Percentiles rank a stretch among this genome's conserved stretches.
Evolutionary conservation across 1,140 invertebrate species (phyloP).

Genomic region (Lordiphosa collinella): DNA sequence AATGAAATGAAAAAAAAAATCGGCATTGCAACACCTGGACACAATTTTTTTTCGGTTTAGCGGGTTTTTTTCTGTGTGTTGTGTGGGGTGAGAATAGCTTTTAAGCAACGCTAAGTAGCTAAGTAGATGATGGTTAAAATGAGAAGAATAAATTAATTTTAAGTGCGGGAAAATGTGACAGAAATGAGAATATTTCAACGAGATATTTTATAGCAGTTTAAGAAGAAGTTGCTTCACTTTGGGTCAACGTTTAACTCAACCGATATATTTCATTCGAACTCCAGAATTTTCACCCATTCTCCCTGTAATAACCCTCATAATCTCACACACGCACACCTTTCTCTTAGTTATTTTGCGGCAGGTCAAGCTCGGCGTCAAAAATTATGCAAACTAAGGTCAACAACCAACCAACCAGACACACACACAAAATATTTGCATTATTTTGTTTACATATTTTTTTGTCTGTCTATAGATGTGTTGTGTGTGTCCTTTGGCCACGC

Average conservation of each 20-base stretch:
- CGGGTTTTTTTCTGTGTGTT: conserved; percentile 1
- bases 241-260: too few species aligned
- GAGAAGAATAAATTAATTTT: conserved; percentile 11
- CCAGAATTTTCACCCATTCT: too few species aligned
- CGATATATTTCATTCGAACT: too few species aligned
- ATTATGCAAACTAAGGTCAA: conserved; percentile 77
- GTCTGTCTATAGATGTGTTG: conserved; percentile 15
- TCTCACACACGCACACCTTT: background rate
- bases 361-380: conserved; percentile 39
- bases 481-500: conserved; percentile 64
- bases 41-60: conserved; percentile 50
- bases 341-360: background rate
- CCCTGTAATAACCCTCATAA: too few species aligned
- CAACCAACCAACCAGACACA: conserved; percentile 33
- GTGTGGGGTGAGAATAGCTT: conserved; percentile 19
- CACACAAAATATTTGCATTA: conserved; percentile 60
- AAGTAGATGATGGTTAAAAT: conserved; percentile 7
- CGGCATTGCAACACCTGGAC: conserved; percentile 66
- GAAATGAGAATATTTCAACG: background rate
- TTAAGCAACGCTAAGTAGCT: conserved; percentile 44
- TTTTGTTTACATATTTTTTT: conserved; percentile 59
- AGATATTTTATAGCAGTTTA: too few species aligned
- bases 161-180: too few species aligned
- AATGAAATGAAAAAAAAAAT: conserved; percentile 49
- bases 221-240: too few species aligned